These are phyloP conservation scores for Hucho hucho DNA, from an alignment of 2,113 vertebrate species.

Conservation along the genomic window DNA sequence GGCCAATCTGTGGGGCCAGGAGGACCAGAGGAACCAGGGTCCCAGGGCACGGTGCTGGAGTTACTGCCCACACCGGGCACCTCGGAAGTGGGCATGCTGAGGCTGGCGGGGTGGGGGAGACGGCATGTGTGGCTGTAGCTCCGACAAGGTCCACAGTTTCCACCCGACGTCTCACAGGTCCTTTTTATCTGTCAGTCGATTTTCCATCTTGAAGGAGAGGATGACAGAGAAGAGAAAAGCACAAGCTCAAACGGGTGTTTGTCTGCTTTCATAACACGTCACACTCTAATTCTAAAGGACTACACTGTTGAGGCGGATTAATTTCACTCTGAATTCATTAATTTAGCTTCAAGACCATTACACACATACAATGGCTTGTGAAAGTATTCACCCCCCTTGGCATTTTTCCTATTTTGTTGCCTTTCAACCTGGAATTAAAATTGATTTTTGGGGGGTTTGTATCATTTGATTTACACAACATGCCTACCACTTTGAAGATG, in stretches of 20 bases:
- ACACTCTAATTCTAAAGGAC: background rate
- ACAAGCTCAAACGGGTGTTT: constrained; percentile 5
- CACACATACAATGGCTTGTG: background rate
- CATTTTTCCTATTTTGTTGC: too few species aligned
- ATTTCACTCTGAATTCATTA: background rate
- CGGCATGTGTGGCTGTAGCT: constrained; percentile 32
- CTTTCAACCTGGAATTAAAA: too few species aligned
- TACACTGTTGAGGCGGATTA: background rate
- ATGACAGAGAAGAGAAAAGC: constrained; percentile 16
- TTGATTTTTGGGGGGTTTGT: too few species aligned
- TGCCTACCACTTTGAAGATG: too few species aligned
- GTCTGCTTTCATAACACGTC: background rate
- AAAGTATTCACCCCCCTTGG: too few species aligned
- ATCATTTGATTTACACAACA: too few species aligned
- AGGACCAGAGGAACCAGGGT: constrained; percentile 27
- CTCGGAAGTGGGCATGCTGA: constrained; percentile 60
- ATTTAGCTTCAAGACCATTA: background rate
- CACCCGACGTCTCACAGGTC: constrained; percentile 7
- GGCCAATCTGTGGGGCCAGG: constrained; percentile 30
- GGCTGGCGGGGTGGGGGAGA: constrained; percentile 13
- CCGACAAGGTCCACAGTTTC: constrained; percentile 8
- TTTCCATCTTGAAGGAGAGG: constrained; percentile 42
- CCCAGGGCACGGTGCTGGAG: constrained; percentile 57
- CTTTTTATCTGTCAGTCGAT: constrained; percentile 32
- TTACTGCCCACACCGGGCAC: constrained; percentile 48